A percentile compares a stretch with the other conserved stretches of the same genome.
phyloP scores from a whole-genome alignment of 2,113 vertebrate species.

The Corydoras sp. region DNA sequence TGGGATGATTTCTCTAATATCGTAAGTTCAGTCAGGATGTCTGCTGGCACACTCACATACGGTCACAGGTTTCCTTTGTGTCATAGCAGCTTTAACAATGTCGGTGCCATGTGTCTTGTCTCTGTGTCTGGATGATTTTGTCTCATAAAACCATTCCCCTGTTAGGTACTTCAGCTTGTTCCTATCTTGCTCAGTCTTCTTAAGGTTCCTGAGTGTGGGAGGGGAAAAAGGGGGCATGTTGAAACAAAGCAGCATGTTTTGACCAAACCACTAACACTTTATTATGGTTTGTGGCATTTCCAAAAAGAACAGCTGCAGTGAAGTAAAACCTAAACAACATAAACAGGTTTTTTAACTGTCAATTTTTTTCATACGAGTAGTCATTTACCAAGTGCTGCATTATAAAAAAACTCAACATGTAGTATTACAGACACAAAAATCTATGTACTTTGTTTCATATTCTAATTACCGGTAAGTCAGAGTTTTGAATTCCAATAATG shows the following conservation, averaged over 20 bases:
- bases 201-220: constrained; percentile 66
- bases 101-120: constrained; percentile 84
- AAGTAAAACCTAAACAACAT: background rate
- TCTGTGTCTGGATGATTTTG: constrained; percentile 81
- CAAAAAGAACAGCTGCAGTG: background rate
- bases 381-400: too few species aligned
- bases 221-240: background rate
- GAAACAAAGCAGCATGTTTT: background rate
- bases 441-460: too few species aligned
- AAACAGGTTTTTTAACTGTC: background rate
- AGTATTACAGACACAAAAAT: too few species aligned
- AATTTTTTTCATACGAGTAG: too few species aligned
- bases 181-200: constrained; percentile 66
- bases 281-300: constrained; percentile 2
- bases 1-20: too few species aligned
- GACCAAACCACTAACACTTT: background rate
- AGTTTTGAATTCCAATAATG: too few species aligned
- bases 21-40: background rate
- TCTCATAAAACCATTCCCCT: constrained; percentile 95
- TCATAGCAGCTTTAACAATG: constrained; percentile 82
- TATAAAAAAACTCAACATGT: too few species aligned
- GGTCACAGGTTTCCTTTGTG: constrained; percentile 61
- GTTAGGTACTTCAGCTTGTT: constrained; percentile 81
- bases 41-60: constrained; percentile 61
- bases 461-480: too few species aligned